Percentiles rank a stretch among this genome's conserved stretches.
Conservation (phyloP, 2,113 vertebrate genomes). For the Austrofundulus limnaeus region DNA sequence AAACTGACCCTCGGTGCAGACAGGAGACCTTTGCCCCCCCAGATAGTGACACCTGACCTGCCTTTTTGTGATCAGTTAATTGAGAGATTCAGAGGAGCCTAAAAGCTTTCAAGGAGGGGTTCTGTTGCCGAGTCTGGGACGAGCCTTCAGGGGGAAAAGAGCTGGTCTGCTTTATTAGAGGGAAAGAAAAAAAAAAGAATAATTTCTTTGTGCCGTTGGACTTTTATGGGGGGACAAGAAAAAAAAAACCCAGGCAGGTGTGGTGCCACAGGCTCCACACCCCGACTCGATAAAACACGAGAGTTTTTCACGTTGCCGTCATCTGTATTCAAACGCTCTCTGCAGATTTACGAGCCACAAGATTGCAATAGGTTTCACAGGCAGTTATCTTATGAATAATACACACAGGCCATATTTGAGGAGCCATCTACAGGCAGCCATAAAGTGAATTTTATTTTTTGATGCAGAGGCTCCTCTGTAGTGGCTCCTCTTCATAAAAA, state of each 20-base stretch:
- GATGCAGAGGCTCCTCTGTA: conserved; percentile 30
- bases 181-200: conserved; percentile 31
- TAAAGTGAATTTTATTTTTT: conserved; percentile 71
- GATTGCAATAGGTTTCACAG: conserved; percentile 59
- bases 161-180: conserved; percentile 19
- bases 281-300: conserved; percentile 60
- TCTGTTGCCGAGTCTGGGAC: conserved; percentile 11
- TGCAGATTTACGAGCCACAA: conserved; percentile 57
- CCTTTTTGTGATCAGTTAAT: conserved; percentile 67
- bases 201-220: conserved; percentile 49
- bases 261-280: conserved; percentile 31
- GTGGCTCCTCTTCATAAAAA: conserved; percentile 65
- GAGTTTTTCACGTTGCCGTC: conserved; percentile 52
- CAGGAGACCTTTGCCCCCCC: conserved; percentile 52
- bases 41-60: conserved; percentile 64
- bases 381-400: conserved; percentile 72
- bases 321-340: conserved; percentile 49
- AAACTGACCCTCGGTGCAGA: conserved; percentile 37
- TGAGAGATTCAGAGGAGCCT: conserved; percentile 42
- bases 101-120: conserved; percentile 40
- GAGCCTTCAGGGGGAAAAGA: conserved; percentile 15
- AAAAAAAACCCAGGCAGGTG: conserved; percentile 43
- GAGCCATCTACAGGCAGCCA: conserved; percentile 57
- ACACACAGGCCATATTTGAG: conserved; percentile 58
- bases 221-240: conserved; percentile 23